phyloP scores from a whole-genome alignment of 35 echinoderm and acorn worm genomes.

The Ptychodera flava region DNA sequence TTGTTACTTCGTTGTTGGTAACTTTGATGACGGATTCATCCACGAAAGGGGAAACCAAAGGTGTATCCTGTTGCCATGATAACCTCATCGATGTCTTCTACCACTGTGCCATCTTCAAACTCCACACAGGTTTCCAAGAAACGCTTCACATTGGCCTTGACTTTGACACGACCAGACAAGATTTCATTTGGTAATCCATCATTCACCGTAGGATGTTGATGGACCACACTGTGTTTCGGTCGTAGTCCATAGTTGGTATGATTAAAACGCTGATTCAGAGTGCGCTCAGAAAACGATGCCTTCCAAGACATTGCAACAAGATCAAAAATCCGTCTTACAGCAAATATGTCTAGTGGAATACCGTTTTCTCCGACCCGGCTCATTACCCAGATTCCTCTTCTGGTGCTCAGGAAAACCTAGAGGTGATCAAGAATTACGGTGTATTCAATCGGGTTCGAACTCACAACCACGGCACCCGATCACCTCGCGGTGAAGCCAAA shows the following conservation, averaged over 20 bases:
- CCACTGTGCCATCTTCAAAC: constrained; percentile 74
- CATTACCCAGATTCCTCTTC: constrained; percentile 43
- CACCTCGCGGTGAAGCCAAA: too few species aligned
- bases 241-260: constrained; percentile 51
- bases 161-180: too few species aligned
- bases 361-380: constrained; percentile 27
- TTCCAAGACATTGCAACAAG: neutral
- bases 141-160: too few species aligned
- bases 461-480: too few species aligned
- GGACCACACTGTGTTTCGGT: constrained; percentile 31
- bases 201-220: constrained; percentile 60
- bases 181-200: too few species aligned
- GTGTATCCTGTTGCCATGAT: too few species aligned
- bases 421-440: too few species aligned
- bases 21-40: constrained; percentile 41
- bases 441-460: too few species aligned
- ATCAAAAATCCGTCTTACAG: neutral
- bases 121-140: constrained; percentile 45
- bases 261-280: too few species aligned
- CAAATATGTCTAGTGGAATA: constrained; percentile 26
- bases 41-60: constrained; percentile 68
- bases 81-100: too few species aligned
- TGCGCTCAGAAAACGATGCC: neutral
- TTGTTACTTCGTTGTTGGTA: constrained; percentile 45
- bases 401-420: constrained; percentile 51